Evolutionary conservation across 2,113 vertebrate genomes (phyloP).

Genomic region (Anser brachyrhynchus): DNA sequence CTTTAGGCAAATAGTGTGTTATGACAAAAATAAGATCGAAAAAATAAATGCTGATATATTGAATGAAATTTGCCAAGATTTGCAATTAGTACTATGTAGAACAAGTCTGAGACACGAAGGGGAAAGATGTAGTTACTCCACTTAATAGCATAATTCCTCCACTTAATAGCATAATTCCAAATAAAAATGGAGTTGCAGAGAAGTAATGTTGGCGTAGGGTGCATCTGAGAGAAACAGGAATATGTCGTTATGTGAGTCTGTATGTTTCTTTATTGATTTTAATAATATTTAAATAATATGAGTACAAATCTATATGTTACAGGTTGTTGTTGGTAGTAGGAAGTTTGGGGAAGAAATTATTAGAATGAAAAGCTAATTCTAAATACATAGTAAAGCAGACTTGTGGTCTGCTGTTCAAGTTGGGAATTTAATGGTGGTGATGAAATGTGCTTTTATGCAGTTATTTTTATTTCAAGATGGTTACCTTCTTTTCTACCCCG

Average conservation of each 20-base stretch:
- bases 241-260: neutral
- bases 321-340: neutral
- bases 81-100: neutral
- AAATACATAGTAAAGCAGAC: neutral
- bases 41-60: neutral
- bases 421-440: neutral
- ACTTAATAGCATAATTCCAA: neutral
- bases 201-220: neutral
- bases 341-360: neutral
- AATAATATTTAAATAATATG: neutral
- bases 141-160: neutral
- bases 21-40: neutral
- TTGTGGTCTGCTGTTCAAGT: neutral
- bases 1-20: neutral
- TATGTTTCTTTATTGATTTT: neutral
- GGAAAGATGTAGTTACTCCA: neutral
- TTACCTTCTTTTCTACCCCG: neutral
- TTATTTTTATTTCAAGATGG: neutral
- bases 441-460: neutral
- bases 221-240: neutral
- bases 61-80: neutral
- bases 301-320: neutral
- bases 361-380: neutral
- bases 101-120: neutral
- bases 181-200: neutral